Evolutionary conservation across 2,797 vertebrate genomes (phyloP).

Genomic region (Pseudocheirus occidentalis): DNA sequence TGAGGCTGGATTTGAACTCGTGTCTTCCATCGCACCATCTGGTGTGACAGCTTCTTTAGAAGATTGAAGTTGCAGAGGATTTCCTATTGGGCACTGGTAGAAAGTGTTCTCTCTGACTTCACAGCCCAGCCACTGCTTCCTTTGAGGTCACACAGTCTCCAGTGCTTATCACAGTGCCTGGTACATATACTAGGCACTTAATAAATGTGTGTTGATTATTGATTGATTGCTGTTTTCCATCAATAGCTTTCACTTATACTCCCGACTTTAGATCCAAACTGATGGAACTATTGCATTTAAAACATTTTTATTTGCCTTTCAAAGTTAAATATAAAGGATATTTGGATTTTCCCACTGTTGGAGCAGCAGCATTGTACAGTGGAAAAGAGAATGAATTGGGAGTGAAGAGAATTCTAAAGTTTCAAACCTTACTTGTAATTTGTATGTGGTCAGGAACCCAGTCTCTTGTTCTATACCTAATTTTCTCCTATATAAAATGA

Average conservation of each 20-base stretch:
- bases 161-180: neutral
- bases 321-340: neutral
- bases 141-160: neutral
- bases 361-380: neutral
- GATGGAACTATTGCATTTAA: neutral
- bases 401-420: neutral
- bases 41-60: neutral
- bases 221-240: neutral
- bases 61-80: neutral
- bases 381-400: neutral
- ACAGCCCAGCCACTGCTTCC: neutral
- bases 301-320: neutral
- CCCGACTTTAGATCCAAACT: neutral
- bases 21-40: neutral
- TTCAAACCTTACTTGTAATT: neutral
- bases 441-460: neutral
- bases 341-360: neutral
- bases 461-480: neutral
- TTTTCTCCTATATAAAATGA: neutral
- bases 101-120: neutral
- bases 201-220: neutral
- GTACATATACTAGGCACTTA: neutral
- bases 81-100: neutral
- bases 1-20: neutral
- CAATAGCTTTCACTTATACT: neutral